Base-by-base conservation (phyloP, 2,888 invertebrate genomes). In the Latrodectus hesperus region DNA sequence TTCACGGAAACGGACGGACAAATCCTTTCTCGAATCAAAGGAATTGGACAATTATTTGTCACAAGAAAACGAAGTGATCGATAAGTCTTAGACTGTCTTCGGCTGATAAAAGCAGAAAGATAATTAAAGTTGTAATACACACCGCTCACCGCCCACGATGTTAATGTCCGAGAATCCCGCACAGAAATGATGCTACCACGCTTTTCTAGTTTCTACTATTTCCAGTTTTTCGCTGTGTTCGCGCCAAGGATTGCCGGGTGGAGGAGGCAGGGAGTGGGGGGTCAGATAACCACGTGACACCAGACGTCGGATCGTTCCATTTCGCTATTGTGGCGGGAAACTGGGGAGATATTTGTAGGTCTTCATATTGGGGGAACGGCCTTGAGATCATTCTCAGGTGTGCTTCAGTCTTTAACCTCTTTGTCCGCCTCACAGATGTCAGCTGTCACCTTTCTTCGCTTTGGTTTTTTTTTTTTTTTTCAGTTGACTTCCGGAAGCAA, bases 281-380 rank as follows among this genome's bases (percentile, higher is more conserved):
- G 60, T 60, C 60, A 60, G n/a, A 60, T 60, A 60, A 60, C 60
- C 60, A 60, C 60, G 60, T 60, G 60, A 60, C 60, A 55, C 55
- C 55, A 60, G 12, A 6, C 60, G 60, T 60, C 60, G 60, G 60
- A 60, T 60, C 60, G 12, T 60, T 60, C 60, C 60, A 60, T 60
- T 60, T 60, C n/a, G n/a, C 60, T 60, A 60, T 60, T 60, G 60
- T 60, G 60, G 60, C 60, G 60, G 60, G 60, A 60, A 60, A 60
- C 10, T 60, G 60, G 60, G 60, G 60, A 60, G 60, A 60, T 60
- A 11, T 60, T 60, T 60, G 60, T 60, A 60, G 60, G 60, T 60
- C 60, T 60, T 60, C 60, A 60, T 12, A n/a, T 60, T 60, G 12
- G 12, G 12, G 60, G 60, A n/a, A 60, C 12, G 60, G 60, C 14